These are phyloP conservation scores for Falco berigora DNA, from an alignment of 2,797 vertebrate species.

Conservation along the genomic window DNA sequence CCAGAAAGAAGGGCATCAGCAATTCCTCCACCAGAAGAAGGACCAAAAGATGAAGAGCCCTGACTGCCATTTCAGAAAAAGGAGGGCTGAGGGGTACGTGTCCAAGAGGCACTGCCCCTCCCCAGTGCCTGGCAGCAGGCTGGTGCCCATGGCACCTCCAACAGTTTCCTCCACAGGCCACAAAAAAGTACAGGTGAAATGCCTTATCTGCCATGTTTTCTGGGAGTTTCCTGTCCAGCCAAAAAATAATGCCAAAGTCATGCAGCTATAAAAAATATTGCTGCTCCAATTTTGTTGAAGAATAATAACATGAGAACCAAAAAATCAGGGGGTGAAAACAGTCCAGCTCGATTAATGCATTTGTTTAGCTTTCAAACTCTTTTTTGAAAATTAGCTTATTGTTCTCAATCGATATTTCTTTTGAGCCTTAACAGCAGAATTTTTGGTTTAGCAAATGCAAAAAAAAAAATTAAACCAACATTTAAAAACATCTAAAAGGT, in stretches of 20 bases:
- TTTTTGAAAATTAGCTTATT: background rate
- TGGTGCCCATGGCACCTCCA: background rate
- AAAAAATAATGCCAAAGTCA: background rate
- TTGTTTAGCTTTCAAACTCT: background rate
- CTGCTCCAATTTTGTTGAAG: background rate
- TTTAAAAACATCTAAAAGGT: background rate
- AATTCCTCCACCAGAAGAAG: background rate
- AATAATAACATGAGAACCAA: background rate
- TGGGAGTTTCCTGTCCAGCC: background rate
- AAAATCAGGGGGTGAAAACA: background rate
- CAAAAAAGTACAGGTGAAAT: background rate
- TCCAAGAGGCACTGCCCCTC: background rate
- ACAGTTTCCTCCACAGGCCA: background rate
- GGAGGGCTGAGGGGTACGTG: background rate
- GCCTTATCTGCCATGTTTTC: background rate
- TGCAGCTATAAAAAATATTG: background rate
- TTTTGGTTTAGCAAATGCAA: background rate
- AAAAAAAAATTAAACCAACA: background rate
- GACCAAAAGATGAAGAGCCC: background rate
- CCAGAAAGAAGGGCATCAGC: background rate
- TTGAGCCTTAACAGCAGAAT: background rate
- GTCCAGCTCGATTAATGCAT: background rate
- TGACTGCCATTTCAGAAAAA: background rate
- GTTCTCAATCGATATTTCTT: background rate
- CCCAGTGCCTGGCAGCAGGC: background rate